Percentiles rank a stretch among this genome's conserved stretches.
Evolutionary conservation across 1,140 invertebrate genomes (phyloP).

Genomic region (Saxidomus purpurata): DNA sequence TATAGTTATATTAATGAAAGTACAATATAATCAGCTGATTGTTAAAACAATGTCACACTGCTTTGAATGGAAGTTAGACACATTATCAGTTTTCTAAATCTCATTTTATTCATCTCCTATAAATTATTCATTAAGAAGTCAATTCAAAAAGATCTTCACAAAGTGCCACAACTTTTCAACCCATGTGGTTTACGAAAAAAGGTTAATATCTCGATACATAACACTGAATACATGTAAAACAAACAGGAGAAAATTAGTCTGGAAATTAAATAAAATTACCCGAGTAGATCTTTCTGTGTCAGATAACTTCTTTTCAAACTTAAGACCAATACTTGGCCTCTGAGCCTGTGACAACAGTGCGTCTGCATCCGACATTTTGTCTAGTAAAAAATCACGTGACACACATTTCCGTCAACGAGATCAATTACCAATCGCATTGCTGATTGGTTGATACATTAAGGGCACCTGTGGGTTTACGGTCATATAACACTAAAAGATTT

Average conservation of each 20-base stretch:
- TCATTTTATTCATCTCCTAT: no score
- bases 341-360: constrained; percentile 68
- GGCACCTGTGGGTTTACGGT: background rate
- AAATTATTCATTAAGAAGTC: no score
- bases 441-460: constrained; percentile 7
- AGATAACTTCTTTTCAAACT: constrained; percentile 76
- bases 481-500: background rate
- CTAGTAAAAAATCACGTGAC: constrained; percentile 76
- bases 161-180: no score
- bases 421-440: constrained; percentile 16
- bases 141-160: no score
- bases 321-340: constrained; percentile 71
- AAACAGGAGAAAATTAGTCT: background rate
- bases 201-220: background rate
- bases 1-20: no score
- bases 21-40: no score
- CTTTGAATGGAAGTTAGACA: no score
- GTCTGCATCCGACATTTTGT: constrained; percentile 80
- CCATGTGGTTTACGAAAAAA: background rate
- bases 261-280: constrained; percentile 61
- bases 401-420: constrained; percentile 60
- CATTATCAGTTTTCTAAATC: no score
- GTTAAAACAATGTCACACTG: no score
- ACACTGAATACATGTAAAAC: background rate
- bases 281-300: constrained; percentile 73